Conservation (phyloP, 1,140 invertebrate genomes). For the Battus philenor region DNA sequence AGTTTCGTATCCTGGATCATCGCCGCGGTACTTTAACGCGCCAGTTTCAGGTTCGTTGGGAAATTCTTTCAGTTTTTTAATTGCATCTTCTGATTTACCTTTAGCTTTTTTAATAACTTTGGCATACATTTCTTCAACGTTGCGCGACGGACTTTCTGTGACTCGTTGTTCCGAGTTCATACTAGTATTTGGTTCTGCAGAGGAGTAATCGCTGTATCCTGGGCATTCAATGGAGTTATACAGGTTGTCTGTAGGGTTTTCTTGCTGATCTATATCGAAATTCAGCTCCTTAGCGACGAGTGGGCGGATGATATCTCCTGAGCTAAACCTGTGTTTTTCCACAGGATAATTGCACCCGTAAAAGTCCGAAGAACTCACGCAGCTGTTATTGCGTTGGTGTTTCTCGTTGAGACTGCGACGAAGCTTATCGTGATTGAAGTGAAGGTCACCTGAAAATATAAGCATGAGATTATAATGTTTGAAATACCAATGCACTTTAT, state of each 20-base stretch:
- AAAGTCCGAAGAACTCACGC: constrained; percentile 73
- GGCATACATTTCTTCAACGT: constrained; percentile 91
- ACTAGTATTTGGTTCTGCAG: constrained; percentile 54
- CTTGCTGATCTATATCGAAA: constrained; percentile 58
- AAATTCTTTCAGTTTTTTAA: constrained; percentile 40
- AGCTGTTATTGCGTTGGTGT: constrained; percentile 74
- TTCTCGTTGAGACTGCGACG: constrained; percentile 74
- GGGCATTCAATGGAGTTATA: constrained; percentile 70
- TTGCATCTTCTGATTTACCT: constrained; percentile 41
- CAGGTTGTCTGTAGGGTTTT: constrained; percentile 48
- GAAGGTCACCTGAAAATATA: constrained; percentile 57
- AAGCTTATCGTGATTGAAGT: constrained; percentile 67
- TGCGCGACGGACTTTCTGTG: constrained; percentile 78
- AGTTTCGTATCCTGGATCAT: constrained; percentile 74
- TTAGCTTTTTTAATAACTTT: constrained; percentile 86
- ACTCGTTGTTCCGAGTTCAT: constrained; percentile 76
- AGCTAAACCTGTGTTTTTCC: constrained; percentile 71
- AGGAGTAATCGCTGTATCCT: constrained; percentile 47
- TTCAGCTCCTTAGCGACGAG: constrained; percentile 68
- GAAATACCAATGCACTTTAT: no score
- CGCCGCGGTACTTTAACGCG: constrained; percentile 43
- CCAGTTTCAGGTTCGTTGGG: constrained; percentile 27
- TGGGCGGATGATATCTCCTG: constrained; percentile 60
- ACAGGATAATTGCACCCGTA: constrained; percentile 75
- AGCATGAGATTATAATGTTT: neutral